These are phyloP conservation scores for Anhinga anhinga DNA, from an alignment of 2,113 vertebrate genomes.

Conservation along the genomic window DNA sequence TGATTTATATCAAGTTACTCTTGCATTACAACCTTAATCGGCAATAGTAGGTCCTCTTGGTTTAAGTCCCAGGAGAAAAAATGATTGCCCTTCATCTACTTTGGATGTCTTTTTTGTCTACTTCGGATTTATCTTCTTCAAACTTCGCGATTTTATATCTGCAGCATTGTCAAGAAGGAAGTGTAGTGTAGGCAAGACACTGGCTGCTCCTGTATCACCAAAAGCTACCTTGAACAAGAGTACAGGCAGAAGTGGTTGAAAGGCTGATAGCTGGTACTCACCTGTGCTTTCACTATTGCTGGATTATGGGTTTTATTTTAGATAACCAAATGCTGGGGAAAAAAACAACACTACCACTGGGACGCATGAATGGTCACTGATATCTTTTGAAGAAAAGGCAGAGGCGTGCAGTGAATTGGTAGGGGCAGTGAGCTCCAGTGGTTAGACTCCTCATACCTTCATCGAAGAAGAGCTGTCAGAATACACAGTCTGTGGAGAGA, in stretches of 20 bases:
- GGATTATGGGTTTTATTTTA: background rate
- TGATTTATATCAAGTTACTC: background rate
- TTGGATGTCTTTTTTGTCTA: no score
- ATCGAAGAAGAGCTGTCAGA: background rate
- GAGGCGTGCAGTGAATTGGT: background rate
- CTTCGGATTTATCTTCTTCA: background rate
- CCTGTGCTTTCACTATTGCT: background rate
- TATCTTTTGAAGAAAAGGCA: background rate
- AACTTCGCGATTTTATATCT: background rate
- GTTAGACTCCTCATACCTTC: background rate
- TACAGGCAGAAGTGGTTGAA: background rate
- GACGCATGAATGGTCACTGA: background rate
- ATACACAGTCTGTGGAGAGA: background rate
- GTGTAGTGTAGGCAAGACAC: fast-evolving
- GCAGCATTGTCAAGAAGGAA: background rate
- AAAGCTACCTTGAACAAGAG: background rate
- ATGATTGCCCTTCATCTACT: background rate
- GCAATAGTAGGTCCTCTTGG: background rate
- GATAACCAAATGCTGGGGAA: background rate
- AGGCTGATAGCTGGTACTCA: background rate
- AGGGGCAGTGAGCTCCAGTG: background rate
- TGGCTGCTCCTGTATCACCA: background rate
- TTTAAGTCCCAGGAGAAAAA: background rate
- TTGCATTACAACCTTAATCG: fast-evolving
- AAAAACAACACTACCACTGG: fast-evolving